Percentiles rank a stretch among this genome's conserved stretches.
phyloP scores from a whole-genome alignment of 2,888 invertebrate genomes.

The Apamea sordens region DNA sequence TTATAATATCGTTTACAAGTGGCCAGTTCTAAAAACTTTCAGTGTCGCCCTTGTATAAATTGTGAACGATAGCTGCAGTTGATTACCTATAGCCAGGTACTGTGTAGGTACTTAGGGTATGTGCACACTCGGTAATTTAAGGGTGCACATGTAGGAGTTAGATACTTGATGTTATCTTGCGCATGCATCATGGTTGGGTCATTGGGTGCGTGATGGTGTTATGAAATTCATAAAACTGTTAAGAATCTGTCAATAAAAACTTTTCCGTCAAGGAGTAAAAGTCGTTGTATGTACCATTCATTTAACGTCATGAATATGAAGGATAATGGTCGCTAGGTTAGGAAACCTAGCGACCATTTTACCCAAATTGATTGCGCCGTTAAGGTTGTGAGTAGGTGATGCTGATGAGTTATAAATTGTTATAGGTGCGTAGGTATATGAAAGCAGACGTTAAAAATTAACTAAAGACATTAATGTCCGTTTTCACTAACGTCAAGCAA shows the following conservation, averaged over 20 bases:
- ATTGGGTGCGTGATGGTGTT: neutral
- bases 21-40: too few species aligned
- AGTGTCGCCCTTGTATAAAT: too few species aligned
- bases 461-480: neutral
- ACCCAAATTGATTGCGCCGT: slow-evolving; percentile 21
- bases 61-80: neutral
- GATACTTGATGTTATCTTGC: neutral
- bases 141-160: neutral
- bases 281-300: neutral
- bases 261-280: neutral
- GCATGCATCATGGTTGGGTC: neutral
- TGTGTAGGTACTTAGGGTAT: neutral
- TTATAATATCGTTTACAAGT: too few species aligned
- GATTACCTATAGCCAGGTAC: neutral
- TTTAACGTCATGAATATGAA: neutral
- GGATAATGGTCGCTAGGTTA: too few species aligned
- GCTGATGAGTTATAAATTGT: slow-evolving; percentile 11
- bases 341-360: slow-evolving; percentile 9
- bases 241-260: neutral
- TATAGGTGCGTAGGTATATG: slow-evolving; percentile 8
- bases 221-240: neutral
- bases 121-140: neutral
- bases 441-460: slow-evolving; percentile 16
- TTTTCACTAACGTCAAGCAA: neutral
- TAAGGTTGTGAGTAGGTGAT: slow-evolving; percentile 46